These are phyloP conservation scores for Antheraea mylitta DNA, from an alignment of 1,140 invertebrate genomes.

Conservation along the genomic window DNA sequence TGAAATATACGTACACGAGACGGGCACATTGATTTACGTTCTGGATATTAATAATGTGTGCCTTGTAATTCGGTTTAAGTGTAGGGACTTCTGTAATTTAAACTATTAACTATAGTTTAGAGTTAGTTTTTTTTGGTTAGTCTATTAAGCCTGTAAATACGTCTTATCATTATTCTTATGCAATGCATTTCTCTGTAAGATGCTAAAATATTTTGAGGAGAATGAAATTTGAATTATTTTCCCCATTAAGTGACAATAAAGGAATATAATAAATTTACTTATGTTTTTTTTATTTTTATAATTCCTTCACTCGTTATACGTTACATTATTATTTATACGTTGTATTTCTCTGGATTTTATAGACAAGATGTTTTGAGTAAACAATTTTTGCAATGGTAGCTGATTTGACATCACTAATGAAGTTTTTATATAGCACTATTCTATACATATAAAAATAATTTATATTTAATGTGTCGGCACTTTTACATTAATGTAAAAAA, in stretches of 20 bases:
- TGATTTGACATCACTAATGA: too few species aligned
- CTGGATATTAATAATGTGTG: constrained; percentile 32
- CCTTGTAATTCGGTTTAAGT: constrained; percentile 50
- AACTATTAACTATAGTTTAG: constrained; percentile 50
- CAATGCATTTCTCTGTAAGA: constrained; percentile 76
- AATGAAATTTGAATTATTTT: constrained; percentile 70
- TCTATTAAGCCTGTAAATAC: constrained; percentile 14
- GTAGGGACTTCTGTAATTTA: constrained; percentile 54
- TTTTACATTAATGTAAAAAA: too few species aligned
- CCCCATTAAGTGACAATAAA: constrained; percentile 73
- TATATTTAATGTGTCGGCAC: too few species aligned
- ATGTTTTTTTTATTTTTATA: constrained; percentile 33
- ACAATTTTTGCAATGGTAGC: too few species aligned
- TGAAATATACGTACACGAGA: background rate
- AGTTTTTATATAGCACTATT: too few species aligned
- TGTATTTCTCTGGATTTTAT: too few species aligned
- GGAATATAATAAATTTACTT: constrained; percentile 57
- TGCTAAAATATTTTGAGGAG: constrained; percentile 52
- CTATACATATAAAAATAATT: too few species aligned
- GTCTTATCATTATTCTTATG: constrained; percentile 71
- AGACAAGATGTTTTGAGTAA: too few species aligned
- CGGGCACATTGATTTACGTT: constrained; percentile 7
- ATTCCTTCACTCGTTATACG: background rate
- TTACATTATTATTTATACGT: too few species aligned
- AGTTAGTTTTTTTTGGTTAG: constrained; percentile 26